Percentiles rank a stretch among this genome's conserved stretches.
phyloP scores from a whole-genome alignment of 2,113 vertebrate genomes.

The Alosa alosa region DNA sequence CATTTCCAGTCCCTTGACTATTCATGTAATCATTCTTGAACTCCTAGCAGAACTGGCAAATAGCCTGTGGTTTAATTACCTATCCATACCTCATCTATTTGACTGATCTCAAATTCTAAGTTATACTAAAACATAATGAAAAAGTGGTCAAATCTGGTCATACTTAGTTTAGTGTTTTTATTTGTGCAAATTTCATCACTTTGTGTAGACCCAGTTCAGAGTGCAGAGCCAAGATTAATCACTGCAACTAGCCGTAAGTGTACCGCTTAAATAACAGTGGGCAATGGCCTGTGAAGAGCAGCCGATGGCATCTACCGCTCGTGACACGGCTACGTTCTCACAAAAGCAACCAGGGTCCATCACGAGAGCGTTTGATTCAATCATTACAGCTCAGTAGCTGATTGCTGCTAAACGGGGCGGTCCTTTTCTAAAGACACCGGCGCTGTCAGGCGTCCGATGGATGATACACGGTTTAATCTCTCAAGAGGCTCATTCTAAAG shows the following conservation, averaged over 20 bases:
- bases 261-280: neutral
- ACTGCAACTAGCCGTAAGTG: neutral
- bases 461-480: slow-evolving; percentile 33
- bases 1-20: neutral
- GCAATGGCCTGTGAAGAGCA: slow-evolving; percentile 2
- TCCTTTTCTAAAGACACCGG: neutral
- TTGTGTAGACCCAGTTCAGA: neutral
- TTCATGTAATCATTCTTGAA: too few species aligned
- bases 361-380: slow-evolving; percentile 23
- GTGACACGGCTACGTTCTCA: neutral
- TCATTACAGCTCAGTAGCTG: slow-evolving; percentile 28
- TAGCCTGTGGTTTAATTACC: too few species aligned
- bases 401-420: slow-evolving; percentile 16
- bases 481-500: slow-evolving; percentile 32
- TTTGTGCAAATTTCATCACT: neutral
- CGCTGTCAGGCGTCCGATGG: neutral
- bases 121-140: too few species aligned
- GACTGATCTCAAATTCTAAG: too few species aligned
- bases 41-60: too few species aligned
- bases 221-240: neutral
- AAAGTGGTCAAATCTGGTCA: too few species aligned
- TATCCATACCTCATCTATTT: too few species aligned
- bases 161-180: neutral
- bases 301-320: neutral
- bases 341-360: neutral